phyloP scores from a whole-genome alignment of 1,140 invertebrate species.

The Ganaspis sp. region DNA sequence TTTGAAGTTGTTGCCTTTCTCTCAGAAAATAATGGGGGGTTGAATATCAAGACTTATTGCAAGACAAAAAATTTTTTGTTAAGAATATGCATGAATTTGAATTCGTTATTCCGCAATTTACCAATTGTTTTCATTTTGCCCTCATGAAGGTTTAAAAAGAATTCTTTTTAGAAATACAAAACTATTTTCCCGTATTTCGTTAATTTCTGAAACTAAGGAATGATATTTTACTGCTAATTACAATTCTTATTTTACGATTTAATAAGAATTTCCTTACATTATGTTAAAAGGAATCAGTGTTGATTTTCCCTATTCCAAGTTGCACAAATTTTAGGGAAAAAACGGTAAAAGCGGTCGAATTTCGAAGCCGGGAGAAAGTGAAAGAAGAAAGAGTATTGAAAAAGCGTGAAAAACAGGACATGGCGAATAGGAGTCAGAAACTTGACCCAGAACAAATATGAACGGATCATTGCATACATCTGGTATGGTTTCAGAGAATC shows the following conservation, averaged over 20 bases:
- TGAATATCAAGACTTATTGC: neutral
- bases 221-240: too few species aligned
- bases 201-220: too few species aligned
- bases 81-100: too few species aligned
- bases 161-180: too few species aligned
- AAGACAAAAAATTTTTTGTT: neutral
- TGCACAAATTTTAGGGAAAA: neutral
- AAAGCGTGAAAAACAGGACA: neutral
- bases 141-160: too few species aligned
- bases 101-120: too few species aligned
- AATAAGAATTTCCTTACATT: too few species aligned
- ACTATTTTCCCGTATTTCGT: too few species aligned
- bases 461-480: slow-evolving; percentile 16
- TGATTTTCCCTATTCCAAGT: too few species aligned
- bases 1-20: slow-evolving; percentile 19
- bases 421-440: slow-evolving; percentile 6
- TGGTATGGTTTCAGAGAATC: slow-evolving; percentile 9
- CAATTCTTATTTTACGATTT: too few species aligned
- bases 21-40: slow-evolving; percentile 9
- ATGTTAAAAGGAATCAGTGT: too few species aligned
- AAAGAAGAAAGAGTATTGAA: neutral
- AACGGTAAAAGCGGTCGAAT: neutral
- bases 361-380: neutral
- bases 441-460: slow-evolving; percentile 28
- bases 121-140: too few species aligned